These are phyloP conservation scores for Herpetotheres cachinnans DNA, from an alignment of 2,113 vertebrate genomes.

Conservation along the genomic window DNA sequence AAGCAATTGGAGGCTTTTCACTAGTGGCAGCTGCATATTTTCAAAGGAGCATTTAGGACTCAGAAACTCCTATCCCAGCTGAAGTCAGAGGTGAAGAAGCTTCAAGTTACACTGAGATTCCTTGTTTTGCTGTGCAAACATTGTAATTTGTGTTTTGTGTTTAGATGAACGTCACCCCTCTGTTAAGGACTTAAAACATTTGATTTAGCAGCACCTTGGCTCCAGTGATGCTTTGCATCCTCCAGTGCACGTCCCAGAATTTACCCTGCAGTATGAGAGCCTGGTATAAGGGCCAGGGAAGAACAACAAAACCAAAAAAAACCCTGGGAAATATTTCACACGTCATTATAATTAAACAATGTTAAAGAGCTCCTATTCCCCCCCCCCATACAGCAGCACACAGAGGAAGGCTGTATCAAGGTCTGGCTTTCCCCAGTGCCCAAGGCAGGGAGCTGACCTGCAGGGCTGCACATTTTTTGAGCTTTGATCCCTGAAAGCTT, in stretches of 20 bases:
- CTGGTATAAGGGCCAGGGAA: background rate
- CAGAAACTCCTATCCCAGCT: background rate
- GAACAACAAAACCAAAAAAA: background rate
- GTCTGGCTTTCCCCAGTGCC: background rate
- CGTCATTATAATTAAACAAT: background rate
- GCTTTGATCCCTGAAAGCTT: background rate
- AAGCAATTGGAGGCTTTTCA: background rate
- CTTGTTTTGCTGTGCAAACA: background rate
- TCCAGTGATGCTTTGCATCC: background rate
- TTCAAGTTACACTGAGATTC: background rate
- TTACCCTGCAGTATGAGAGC: fast-evolving
- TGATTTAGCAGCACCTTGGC: background rate
- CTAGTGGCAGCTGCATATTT: background rate
- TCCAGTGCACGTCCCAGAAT: background rate
- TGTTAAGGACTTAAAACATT: background rate
- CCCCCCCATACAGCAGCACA: background rate
- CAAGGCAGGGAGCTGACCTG: background rate
- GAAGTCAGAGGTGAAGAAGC: background rate
- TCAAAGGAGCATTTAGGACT: background rate
- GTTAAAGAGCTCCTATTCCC: background rate
- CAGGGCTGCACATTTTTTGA: background rate
- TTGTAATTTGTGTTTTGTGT: background rate
- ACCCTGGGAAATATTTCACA: background rate
- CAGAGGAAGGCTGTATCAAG: background rate
- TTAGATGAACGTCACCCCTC: background rate